Evolutionary conservation across 2,888 invertebrate species (phyloP).

Genomic region (Halictus quadricinctus): DNA sequence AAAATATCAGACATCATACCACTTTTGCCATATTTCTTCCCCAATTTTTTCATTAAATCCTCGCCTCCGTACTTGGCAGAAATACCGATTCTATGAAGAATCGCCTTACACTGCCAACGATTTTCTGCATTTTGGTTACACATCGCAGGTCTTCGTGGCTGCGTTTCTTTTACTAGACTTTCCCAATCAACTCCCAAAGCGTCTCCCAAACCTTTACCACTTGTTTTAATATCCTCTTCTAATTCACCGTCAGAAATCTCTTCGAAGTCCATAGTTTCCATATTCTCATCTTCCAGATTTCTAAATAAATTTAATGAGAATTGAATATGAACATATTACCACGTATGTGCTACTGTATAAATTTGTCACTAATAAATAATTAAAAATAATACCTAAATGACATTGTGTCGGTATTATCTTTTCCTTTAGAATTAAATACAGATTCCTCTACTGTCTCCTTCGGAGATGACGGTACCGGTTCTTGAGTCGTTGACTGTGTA

Average conservation of each 20-base stretch:
- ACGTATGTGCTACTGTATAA: background rate
- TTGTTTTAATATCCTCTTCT: constrained; percentile 89
- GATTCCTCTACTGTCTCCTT: constrained; percentile 75
- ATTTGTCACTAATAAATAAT: background rate
- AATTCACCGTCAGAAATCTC: constrained; percentile 95
- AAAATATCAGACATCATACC: constrained; percentile 41
- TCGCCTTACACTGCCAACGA: constrained; percentile 91
- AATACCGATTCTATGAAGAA: constrained; percentile 91
- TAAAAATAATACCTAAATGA: constrained; percentile 62
- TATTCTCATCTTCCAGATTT: constrained; percentile 87
- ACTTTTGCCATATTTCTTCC: constrained; percentile 74
- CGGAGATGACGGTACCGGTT: constrained; percentile 73
- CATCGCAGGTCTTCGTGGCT: constrained; percentile 81
- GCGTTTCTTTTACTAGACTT: constrained; percentile 92
- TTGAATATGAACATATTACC: background rate
- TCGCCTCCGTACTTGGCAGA: constrained; percentile 91
- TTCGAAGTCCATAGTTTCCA: constrained; percentile 91
- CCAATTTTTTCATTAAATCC: constrained; percentile 83
- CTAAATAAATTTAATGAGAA: constrained; percentile 39
- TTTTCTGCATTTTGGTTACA: constrained; percentile 85
- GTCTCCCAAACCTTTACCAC: constrained; percentile 90
- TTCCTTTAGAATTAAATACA: constrained; percentile 74
- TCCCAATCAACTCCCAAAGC: constrained; percentile 98
- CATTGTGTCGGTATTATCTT: constrained; percentile 71
- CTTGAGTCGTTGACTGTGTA: constrained; percentile 74